A percentile compares a stretch with the other conserved stretches of the same genome.
Conservation (phyloP, 1,140 invertebrate genomes). For the Cheumatopsyche charites region DNA sequence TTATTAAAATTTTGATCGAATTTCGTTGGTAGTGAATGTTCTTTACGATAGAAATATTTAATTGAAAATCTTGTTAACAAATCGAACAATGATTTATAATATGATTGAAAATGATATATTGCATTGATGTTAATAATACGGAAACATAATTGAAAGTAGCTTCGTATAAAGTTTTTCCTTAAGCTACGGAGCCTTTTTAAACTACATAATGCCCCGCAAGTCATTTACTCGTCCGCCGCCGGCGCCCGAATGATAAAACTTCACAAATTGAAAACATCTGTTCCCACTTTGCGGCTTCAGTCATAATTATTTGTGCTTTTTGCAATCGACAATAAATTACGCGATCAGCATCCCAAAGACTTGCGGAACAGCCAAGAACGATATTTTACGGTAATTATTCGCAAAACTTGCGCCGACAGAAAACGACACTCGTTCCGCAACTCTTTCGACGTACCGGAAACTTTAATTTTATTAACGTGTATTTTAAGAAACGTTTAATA, state of each 20-base stretch:
- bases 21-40: too few species aligned
- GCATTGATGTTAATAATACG: too few species aligned
- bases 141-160: too few species aligned
- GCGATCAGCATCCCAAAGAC: constrained; percentile 38
- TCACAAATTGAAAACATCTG: constrained; percentile 49
- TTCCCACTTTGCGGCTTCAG: constrained; percentile 48
- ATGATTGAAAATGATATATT: too few species aligned
- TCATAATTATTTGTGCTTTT: constrained; percentile 50
- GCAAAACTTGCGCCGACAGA: background rate
- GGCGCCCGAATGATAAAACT: constrained; percentile 47
- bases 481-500: too few species aligned
- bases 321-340: constrained; percentile 48
- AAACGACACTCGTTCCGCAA: constrained; percentile 1
- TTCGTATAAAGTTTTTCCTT: constrained; percentile 1
- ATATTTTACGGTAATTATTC: constrained; percentile 40
- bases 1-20: too few species aligned
- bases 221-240: constrained; percentile 46
- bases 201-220: constrained; percentile 34
- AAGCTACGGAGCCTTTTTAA: background rate
- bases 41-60: too few species aligned
- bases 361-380: background rate
- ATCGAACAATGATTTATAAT: too few species aligned
- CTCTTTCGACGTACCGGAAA: too few species aligned
- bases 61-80: too few species aligned
- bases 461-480: too few species aligned